phyloP scores from a whole-genome alignment of 2,797 vertebrate genomes.

The Threskiornis aethiopicus region DNA sequence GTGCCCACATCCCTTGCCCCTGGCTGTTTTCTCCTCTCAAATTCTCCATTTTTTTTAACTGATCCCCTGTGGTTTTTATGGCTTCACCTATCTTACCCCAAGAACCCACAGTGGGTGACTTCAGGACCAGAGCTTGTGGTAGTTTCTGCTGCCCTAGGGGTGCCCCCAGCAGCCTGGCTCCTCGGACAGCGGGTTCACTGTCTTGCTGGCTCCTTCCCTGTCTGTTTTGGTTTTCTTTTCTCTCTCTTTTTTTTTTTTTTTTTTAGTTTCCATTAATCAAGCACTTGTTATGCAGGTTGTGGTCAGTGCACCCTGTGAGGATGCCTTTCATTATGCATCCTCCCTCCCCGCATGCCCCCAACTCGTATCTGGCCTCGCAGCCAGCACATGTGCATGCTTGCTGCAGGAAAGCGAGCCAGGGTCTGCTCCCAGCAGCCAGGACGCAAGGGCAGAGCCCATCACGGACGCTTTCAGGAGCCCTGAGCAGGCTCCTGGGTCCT shows the following conservation, averaged over 20 bases:
- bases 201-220: not conserved
- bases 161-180: not conserved
- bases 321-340: not conserved
- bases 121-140: not conserved
- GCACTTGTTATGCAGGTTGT: not conserved
- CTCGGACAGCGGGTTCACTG: not conserved
- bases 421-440: not conserved
- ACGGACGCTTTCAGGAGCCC: not conserved
- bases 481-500: not conserved
- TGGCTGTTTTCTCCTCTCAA: not conserved
- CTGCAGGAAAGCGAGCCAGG: fast-evolving
- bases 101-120: not conserved
- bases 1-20: not conserved
- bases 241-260: not conserved
- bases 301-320: not conserved
- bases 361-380: not conserved
- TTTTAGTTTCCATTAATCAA: not conserved
- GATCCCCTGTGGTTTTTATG: not conserved
- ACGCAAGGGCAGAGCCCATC: not conserved
- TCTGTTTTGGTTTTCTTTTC: not conserved
- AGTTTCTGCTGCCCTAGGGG: not conserved
- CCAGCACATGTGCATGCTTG: fast-evolving
- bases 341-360: not conserved
- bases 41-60: not conserved
- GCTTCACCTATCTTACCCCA: not conserved